A percentile compares a stretch with the other conserved stretches of the same genome.
phyloP scores from a whole-genome alignment of 2,797 vertebrate species.

The Urosaurus nigricauda region DNA sequence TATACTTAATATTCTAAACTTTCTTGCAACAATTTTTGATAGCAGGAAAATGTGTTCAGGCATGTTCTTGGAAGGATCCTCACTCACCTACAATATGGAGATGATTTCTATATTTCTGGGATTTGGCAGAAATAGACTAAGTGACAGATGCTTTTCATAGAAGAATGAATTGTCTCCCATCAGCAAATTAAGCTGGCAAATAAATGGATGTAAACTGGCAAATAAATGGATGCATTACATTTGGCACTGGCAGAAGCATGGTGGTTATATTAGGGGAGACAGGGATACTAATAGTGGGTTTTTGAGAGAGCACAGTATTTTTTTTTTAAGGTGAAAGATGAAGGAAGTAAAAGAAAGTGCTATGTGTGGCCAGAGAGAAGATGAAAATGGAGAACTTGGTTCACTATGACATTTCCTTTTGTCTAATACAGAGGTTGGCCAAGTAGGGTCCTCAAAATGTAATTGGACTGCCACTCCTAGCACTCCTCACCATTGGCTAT shows the following conservation, averaged over 20 bases:
- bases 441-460: too few relatives aligned
- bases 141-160: conserved; percentile 13
- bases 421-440: background rate
- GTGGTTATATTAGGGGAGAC: background rate
- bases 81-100: background rate
- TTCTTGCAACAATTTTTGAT: background rate
- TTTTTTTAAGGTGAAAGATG: background rate
- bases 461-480: too few relatives aligned
- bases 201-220: background rate
- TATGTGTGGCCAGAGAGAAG: background rate
- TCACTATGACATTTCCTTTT: background rate
- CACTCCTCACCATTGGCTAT: too few relatives aligned
- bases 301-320: background rate
- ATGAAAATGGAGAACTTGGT: background rate
- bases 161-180: background rate
- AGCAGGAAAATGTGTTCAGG: background rate
- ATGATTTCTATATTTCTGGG: background rate
- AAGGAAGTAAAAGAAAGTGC: too few relatives aligned
- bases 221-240: background rate
- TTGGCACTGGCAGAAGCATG: background rate
- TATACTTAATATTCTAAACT: background rate
- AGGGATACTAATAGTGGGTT: background rate
- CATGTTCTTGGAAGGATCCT: background rate
- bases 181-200: conserved; percentile 13
- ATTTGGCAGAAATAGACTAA: conserved; percentile 19